phyloP scores from a whole-genome alignment of 2,797 vertebrate genomes.

The Sebastes aleutianus region DNA sequence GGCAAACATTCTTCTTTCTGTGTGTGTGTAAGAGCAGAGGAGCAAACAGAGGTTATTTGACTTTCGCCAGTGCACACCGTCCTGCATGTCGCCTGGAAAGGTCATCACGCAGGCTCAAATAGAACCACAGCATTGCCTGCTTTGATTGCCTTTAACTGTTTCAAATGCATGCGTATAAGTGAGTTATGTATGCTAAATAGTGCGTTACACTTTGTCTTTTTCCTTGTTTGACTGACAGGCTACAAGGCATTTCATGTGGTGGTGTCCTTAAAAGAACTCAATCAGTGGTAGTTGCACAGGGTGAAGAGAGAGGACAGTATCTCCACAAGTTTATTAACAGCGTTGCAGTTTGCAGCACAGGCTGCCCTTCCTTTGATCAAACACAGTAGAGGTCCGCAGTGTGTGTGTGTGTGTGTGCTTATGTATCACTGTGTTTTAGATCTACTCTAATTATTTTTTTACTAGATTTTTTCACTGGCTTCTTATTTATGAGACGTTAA shows the following conservation, averaged over 20 bases:
- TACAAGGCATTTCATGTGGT: neutral
- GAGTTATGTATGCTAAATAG: neutral
- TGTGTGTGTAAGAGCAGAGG: slow-evolving; percentile 9
- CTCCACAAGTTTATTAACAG: slow-evolving; percentile 29
- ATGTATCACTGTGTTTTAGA: neutral
- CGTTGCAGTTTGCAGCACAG: slow-evolving; percentile 21
- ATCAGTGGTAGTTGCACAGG: neutral
- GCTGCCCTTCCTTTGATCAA: slow-evolving; percentile 10
- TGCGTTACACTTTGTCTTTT: neutral
- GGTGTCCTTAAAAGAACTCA: neutral
- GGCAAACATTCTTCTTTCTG: slow-evolving; percentile 30
- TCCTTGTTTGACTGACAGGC: neutral
- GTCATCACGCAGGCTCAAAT: neutral
- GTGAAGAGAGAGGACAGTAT: neutral
- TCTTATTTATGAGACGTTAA: neutral
- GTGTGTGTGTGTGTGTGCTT: neutral
- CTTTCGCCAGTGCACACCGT: slow-evolving; percentile 3
- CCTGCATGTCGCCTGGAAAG: slow-evolving; percentile 14
- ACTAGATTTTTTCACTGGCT: neutral
- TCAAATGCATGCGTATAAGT: neutral
- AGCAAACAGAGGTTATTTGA: slow-evolving; percentile 56
- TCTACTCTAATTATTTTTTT: neutral
- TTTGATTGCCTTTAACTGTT: neutral
- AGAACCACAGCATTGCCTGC: neutral
- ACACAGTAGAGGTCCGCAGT: slow-evolving; percentile 15